Base-by-base conservation (phyloP, 2,888 invertebrate species). In the Stenodema calcarata region DNA sequence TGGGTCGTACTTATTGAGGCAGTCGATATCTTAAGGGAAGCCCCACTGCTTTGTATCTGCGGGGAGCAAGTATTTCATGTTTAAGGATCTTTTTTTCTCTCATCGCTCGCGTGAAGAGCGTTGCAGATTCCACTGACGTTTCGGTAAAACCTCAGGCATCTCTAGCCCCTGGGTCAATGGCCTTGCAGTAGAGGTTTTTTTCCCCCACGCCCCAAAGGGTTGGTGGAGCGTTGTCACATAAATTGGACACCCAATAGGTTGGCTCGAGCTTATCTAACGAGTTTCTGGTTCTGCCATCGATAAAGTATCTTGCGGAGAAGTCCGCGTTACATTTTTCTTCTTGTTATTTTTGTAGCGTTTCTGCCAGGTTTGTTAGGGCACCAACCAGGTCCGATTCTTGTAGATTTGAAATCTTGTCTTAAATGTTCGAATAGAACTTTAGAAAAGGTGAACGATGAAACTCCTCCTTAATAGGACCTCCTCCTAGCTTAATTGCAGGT, bases 151-250 rank as follows among this genome's bases (percentile, higher is more conserved):
- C 73, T 30, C 3, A 14, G 35, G 62, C 62, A 27, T 18, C 73
- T 35, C 78, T 42, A 44, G 27, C 41, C 23, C 54, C n/a, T 54
- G 30, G 80, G 80, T 80, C 80, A 80, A 54, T 35, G 80, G 80
- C 80, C 80, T 80, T 28, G 80, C 80, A 54, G n/a, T 30, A 54
- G 80, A 54, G 28, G 50, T 80, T 80, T 75, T 80, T 75, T 80
- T 54, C 80, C 80, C 80, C 80, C 54, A 80, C 80, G 80, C 80
- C 80, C 54, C 54, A 54, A 78, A 44, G 23, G 42, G 30, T 41
- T 18, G 78, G 11, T 44, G 9, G 18, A 78, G 44, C 23, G 44
- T 23, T n/a, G 80, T 80, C 80, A 80, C 80, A 80, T 80, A 80
- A 80, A 80, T 80, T 80, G 50, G 80, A 80, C 50, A 50, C 9